Percentiles rank a stretch among this genome's conserved stretches.
phyloP scores from a whole-genome alignment of 2,888 invertebrate species.

The Cryptus viduatorius region DNA sequence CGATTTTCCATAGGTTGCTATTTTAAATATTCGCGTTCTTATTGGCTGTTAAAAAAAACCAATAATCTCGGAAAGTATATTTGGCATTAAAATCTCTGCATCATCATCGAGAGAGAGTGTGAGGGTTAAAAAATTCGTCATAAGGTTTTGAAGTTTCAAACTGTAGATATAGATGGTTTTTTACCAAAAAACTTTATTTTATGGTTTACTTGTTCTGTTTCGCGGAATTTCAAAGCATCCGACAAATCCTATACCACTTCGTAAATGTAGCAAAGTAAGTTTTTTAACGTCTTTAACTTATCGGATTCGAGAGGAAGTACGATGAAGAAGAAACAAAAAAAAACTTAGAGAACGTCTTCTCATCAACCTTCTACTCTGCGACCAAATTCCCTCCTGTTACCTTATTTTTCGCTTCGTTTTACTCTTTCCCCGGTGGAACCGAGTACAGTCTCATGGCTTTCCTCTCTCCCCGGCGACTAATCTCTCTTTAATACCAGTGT shows the following conservation, averaged over 20 bases:
- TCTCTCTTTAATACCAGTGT: constrained; percentile 62
- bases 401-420: constrained; percentile 40
- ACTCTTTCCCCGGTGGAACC: constrained; percentile 37
- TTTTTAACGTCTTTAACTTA: constrained; percentile 34
- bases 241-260: background rate
- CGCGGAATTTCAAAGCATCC: background rate
- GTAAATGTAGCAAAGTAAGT: background rate
- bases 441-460: constrained; percentile 43
- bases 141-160: too few relatives aligned
- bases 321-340: background rate
- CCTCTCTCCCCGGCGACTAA: constrained; percentile 48
- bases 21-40: too few relatives aligned
- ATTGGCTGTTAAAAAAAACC: too few relatives aligned
- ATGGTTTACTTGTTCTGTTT: background rate
- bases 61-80: too few relatives aligned
- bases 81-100: too few relatives aligned
- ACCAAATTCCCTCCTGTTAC: constrained; percentile 31
- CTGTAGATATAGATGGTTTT: too few relatives aligned
- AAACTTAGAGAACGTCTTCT: constrained; percentile 25
- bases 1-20: too few relatives aligned
- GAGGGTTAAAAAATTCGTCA: too few relatives aligned
- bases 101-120: too few relatives aligned
- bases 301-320: background rate
- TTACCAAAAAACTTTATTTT: background rate
- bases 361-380: constrained; percentile 37